These are phyloP conservation scores for Diplosoma virens DNA, from an alignment of 23 tunicate genomes.

Conservation along the genomic window DNA sequence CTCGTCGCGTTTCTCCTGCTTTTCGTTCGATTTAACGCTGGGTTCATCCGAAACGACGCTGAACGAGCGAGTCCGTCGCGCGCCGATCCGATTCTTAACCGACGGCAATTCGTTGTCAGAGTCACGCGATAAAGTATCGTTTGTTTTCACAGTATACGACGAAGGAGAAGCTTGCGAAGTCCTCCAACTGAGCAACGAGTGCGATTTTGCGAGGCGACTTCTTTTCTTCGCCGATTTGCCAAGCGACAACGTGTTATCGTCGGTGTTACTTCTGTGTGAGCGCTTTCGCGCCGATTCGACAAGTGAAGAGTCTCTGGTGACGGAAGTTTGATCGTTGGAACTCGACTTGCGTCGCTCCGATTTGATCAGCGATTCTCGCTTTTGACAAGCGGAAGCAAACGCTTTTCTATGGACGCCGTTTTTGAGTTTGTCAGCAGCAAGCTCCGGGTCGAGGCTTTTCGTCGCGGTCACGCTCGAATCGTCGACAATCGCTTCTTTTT, in stretches of 20 bases:
- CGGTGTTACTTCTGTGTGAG: not conserved
- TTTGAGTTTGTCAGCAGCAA: not conserved
- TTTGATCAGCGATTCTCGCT: constrained; percentile 21
- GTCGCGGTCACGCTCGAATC: not conserved
- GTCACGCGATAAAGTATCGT: no score
- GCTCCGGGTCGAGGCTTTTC: not conserved
- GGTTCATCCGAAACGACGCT: not conserved
- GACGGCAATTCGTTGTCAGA: not conserved
- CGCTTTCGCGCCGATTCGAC: constrained; percentile 24
- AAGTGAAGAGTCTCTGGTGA: not conserved
- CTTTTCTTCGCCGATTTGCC: not conserved
- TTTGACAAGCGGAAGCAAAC: constrained; percentile 19
- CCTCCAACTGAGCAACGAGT: constrained; percentile 5
- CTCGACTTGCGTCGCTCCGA: not conserved
- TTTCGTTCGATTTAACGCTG: not conserved
- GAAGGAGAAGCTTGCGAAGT: not conserved
- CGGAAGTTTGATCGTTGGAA: not conserved
- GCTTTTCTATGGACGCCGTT: constrained; percentile 48
- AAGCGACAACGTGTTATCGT: constrained; percentile 5
- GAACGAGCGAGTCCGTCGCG: not conserved
- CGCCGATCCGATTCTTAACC: not conserved
- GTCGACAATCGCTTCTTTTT: not conserved
- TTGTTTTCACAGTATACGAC: not conserved
- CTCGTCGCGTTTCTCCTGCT: not conserved
- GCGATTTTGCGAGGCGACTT: not conserved